These are phyloP conservation scores for Sarcophaga rosellei DNA, from an alignment of 2,888 invertebrate species.

Conservation along the genomic window DNA sequence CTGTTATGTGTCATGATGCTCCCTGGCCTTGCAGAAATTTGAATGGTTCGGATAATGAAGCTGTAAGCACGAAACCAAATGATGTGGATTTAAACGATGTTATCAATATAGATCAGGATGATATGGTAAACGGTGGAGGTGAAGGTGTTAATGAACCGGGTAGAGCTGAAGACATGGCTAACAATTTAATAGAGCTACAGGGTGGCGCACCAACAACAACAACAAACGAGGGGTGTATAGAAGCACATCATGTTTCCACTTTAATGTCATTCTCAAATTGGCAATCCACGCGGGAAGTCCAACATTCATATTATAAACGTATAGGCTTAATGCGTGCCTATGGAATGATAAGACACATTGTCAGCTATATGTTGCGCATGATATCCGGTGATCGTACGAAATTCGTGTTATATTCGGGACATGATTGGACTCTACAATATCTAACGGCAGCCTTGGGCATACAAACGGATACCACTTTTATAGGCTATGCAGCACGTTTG, in stretches of 20 bases:
- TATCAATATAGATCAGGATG: slow-evolving; percentile 81
- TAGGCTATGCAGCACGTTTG: slow-evolving; percentile 93
- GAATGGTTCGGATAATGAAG: slow-evolving; percentile 57
- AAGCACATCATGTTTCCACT: slow-evolving; percentile 88
- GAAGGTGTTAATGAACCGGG: slow-evolving; percentile 66
- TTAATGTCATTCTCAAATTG: slow-evolving; percentile 92
- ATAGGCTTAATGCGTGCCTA: slow-evolving; percentile 89
- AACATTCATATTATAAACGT: slow-evolving; percentile 84
- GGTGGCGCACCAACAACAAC: slow-evolving; percentile 21
- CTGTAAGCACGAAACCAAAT: slow-evolving; percentile 66
- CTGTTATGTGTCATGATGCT: slow-evolving; percentile 91
- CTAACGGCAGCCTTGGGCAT: slow-evolving; percentile 90
- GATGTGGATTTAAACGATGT: slow-evolving; percentile 79
- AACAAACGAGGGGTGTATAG: slow-evolving; percentile 83
- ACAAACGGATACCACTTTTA: slow-evolving; percentile 82
- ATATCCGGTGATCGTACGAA: slow-evolving; percentile 89
- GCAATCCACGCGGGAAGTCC: slow-evolving; percentile 86
- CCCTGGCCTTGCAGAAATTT: slow-evolving; percentile 86
- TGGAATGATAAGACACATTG: slow-evolving; percentile 91
- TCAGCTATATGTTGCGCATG: slow-evolving; percentile 90
- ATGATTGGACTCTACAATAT: slow-evolving; percentile 94
- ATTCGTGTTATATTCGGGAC: slow-evolving; percentile 93
- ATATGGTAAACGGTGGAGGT: slow-evolving; percentile 69
- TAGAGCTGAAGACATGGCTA: slow-evolving; percentile 72
- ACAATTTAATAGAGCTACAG: slow-evolving; percentile 52